Conservation (phyloP, 2,797 vertebrate species). For the Pangasius djambal region DNA sequence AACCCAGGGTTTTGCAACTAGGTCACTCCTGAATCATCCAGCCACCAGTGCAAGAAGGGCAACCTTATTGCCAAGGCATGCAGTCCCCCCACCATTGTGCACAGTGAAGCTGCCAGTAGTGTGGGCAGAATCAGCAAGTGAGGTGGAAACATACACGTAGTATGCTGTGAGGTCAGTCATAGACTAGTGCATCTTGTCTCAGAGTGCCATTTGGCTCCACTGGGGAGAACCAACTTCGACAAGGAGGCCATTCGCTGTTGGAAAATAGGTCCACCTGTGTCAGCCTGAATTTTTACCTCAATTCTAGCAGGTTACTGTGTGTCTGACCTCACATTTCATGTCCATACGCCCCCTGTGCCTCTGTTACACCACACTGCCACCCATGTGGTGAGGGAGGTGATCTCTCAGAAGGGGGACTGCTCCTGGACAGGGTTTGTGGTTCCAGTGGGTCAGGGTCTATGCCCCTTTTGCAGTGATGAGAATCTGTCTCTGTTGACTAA, state of each 20-base stretch:
- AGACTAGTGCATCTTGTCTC: not conserved
- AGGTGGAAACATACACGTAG: not conserved
- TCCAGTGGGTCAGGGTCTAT: not conserved
- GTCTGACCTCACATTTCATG: not conserved
- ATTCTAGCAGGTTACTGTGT: not conserved
- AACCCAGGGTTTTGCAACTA: not conserved
- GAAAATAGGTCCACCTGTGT: not conserved
- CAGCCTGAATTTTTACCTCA: not conserved
- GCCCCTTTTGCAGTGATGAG: not conserved
- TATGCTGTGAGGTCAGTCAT: not conserved
- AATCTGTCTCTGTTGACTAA: not conserved
- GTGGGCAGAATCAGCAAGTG: not conserved
- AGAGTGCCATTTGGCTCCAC: not conserved
- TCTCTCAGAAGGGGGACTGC: not conserved
- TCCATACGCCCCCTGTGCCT: not conserved
- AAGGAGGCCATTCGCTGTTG: not conserved
- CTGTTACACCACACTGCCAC: not conserved
- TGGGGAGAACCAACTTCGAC: not conserved
- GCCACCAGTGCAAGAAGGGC: not conserved
- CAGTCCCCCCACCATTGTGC: not conserved
- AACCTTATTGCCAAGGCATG: not conserved
- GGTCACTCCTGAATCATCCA: not conserved
- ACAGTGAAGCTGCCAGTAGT: too few species aligned
- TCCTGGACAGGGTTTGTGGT: not conserved
- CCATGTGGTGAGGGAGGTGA: not conserved